Conservation (phyloP, 2,797 vertebrate species). For the Buceros bicornis region DNA sequence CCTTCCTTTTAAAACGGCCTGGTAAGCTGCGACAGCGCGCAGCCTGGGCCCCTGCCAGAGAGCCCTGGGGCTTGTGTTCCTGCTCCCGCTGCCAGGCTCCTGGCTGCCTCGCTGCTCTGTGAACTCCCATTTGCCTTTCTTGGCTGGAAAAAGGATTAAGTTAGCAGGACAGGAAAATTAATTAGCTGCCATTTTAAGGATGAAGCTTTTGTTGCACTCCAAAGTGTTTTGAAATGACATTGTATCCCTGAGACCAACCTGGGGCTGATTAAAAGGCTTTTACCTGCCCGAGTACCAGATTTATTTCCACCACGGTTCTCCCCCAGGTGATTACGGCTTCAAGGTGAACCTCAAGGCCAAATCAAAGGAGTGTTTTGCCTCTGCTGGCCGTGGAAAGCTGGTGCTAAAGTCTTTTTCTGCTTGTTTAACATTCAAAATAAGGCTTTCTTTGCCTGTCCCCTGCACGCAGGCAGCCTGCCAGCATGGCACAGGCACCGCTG, state of each 20-base stretch:
- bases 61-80: slow-evolving; percentile 2
- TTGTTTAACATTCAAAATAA: slow-evolving; percentile 1
- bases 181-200: slow-evolving; percentile 62
- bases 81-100: neutral
- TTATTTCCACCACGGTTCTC: neutral
- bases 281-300: neutral
- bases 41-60: neutral
- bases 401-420: neutral
- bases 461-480: neutral
- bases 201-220: neutral
- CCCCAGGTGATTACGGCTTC: neutral
- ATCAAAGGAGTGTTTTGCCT: neutral
- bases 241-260: neutral
- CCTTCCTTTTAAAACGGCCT: neutral
- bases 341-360: slow-evolving; percentile 52
- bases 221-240: slow-evolving; percentile 22
- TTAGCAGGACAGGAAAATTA: slow-evolving; percentile 56
- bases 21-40: neutral
- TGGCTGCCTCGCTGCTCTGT: neutral
- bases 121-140: slow-evolving; percentile 50
- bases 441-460: neutral
- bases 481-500: neutral
- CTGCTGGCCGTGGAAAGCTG: neutral
- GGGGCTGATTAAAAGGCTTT: neutral
- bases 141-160: slow-evolving; percentile 55